Evolutionary conservation across 2,797 vertebrate genomes (phyloP), one percentile per base, ranked within the genome.

Genomic region (Lemur catta): DNA sequence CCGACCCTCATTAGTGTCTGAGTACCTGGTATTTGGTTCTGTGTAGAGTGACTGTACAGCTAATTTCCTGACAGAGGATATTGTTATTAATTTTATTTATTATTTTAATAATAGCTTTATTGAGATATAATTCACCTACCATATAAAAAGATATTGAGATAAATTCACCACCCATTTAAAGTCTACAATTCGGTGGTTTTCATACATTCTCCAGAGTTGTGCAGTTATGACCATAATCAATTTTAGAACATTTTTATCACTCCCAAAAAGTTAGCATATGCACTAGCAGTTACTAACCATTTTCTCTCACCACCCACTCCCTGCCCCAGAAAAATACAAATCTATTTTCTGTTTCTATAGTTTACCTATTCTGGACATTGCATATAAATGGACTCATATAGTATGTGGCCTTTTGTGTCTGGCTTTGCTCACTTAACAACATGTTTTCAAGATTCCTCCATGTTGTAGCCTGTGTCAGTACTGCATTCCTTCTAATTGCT

Each of bases 91-190:
- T 74, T 95, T 55, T 38, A 72, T 30, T 88, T 61, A 55, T 50
- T 89, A 59, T 57, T 84, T 86, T 91, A 65, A 52, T 76, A 61
- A 67, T 50, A 87, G 4, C 22, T 88, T 90, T 92, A 85, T 89
- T 96, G 76, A 84, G 35, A 87, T 71, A 24, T 75, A 79, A 69
- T 86, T 79, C 26, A 82, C 22, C 15, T 48, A 55, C 33, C 4
- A 4, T 63, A 43, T 59, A 76, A 65, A 33, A 33, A 65, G 33
- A n/a, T 65, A 33, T 20, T 65, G 7, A 65, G 63, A n/a, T 65
- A 65, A 9, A 65, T n/a, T 35, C 28, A 41, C 69, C 17, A 55
- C 14, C 28, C 35, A 52, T 78, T 84, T 81, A 71, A 86, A 72
- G 9, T 65, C 10, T 71, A 12, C 6, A 69, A 0, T 46, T 43